Evolutionary conservation across 2,113 vertebrate genomes (phyloP).

Genomic region (Hipposideros armiger): DNA sequence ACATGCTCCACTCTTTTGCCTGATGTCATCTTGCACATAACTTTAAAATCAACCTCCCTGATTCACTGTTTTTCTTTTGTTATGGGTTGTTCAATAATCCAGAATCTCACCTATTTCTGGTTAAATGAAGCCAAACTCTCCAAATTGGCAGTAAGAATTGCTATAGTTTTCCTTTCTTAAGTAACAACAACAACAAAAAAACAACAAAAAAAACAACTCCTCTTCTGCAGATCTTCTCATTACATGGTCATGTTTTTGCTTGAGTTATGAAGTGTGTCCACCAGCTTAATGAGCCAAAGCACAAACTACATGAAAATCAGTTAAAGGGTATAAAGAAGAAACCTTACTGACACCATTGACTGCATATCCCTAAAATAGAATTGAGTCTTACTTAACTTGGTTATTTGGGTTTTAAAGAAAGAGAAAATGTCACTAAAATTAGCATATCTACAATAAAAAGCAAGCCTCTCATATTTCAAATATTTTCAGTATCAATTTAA

Average conservation of each 20-base stretch:
- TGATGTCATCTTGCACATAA: neutral
- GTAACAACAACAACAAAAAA: neutral
- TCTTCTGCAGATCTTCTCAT: neutral
- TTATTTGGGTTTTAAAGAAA: constrained; percentile 53
- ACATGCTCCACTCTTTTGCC: neutral
- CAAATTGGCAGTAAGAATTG: neutral
- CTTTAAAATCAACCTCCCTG: neutral
- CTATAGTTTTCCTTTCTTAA: neutral
- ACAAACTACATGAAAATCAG: neutral
- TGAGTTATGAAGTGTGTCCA: neutral
- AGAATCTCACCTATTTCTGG: neutral
- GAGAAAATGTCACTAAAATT: neutral
- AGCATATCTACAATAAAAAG: neutral
- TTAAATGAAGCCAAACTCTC: neutral
- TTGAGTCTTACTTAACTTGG: neutral
- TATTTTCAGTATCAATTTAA: constrained; percentile 3
- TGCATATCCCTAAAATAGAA: neutral
- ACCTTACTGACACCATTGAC: neutral
- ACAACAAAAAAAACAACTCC: neutral
- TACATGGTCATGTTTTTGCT: neutral
- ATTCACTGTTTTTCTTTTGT: neutral
- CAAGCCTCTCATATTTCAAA: neutral
- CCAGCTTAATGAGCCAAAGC: neutral
- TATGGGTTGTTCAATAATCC: neutral
- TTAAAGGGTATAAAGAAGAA: neutral